Evolutionary conservation across 2,113 vertebrate genomes (phyloP).

Genomic region (Eurystomus gularis): DNA sequence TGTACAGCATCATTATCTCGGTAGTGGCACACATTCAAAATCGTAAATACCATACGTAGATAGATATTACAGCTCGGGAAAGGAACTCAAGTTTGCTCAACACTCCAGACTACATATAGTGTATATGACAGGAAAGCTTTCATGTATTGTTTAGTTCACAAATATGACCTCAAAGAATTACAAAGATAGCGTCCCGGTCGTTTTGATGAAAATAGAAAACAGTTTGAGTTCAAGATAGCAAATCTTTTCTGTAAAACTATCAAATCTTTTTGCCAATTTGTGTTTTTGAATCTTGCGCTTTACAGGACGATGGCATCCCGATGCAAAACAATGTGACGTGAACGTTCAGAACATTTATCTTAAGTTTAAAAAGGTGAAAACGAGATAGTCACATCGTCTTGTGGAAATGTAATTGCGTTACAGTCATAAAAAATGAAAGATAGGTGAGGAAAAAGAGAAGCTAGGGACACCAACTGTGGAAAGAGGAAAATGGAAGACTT

Average conservation of each 20-base stretch:
- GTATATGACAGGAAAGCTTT: conserved; percentile 77
- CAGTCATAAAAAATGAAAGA: conserved; percentile 47
- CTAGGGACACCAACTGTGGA: conserved; percentile 55
- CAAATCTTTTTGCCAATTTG: conserved; percentile 72
- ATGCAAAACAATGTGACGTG: conserved; percentile 64
- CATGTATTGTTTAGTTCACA: conserved; percentile 72
- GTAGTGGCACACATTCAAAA: conserved; percentile 84
- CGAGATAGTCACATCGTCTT: conserved; percentile 46
- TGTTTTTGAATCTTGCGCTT: conserved; percentile 69
- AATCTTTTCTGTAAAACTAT: conserved; percentile 79
- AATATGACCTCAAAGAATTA: conserved; percentile 71
- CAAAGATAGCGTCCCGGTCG: conserved; percentile 75
- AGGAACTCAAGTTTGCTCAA: conserved; percentile 77
- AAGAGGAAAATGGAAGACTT: conserved; percentile 80
- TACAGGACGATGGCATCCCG: conserved; percentile 66
- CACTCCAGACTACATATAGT: conserved; percentile 78
- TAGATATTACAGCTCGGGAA: conserved; percentile 77
- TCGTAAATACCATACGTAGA: conserved; percentile 73
- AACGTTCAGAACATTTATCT: conserved; percentile 44
- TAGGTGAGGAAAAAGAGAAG: conserved; percentile 48
- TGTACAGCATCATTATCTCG: conserved; percentile 75
- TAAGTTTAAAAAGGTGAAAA: conserved; percentile 56
- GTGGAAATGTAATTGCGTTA: conserved; percentile 63
- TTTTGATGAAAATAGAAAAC: conserved; percentile 76
- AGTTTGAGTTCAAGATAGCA: conserved; percentile 70